phyloP scores from a whole-genome alignment of 2,797 vertebrate species.

The Pseudomugil gertrudae region DNA sequence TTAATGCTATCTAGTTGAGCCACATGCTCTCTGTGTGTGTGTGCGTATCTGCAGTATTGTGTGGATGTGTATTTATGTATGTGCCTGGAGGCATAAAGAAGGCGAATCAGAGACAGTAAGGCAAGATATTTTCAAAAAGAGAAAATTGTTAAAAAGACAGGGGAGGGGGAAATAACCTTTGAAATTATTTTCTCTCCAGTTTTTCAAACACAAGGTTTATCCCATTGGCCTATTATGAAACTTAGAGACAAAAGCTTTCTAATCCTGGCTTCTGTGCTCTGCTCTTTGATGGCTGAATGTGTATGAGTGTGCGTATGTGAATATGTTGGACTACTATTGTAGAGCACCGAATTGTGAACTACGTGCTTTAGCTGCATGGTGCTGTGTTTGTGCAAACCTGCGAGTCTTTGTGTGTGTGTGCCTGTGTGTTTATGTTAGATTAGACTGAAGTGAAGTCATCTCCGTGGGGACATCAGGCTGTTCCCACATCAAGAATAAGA shows the following conservation, averaged over 20 bases:
- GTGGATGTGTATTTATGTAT: constrained; percentile 18
- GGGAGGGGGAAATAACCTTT: constrained; percentile 34
- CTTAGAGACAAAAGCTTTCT: constrained; percentile 66
- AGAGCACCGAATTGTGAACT: not conserved
- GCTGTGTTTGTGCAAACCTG: constrained; percentile 12
- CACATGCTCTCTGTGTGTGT: constrained; percentile 7
- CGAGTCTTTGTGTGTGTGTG: constrained; percentile 21
- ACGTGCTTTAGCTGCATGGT: not conserved
- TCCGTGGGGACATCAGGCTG: constrained; percentile 41
- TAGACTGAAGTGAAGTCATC: constrained; percentile 51
- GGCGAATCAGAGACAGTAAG: constrained; percentile 12
- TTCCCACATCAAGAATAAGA: constrained; percentile 52
- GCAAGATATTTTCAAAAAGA: constrained; percentile 6
- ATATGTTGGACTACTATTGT: constrained; percentile 9
- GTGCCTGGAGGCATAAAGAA: constrained; percentile 6
- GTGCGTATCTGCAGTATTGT: constrained; percentile 11
- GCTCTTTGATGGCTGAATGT: constrained; percentile 56
- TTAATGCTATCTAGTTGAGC: constrained; percentile 37
- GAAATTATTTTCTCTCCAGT: constrained; percentile 41
- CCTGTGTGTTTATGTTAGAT: constrained; percentile 52
- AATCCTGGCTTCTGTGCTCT: constrained; percentile 55
- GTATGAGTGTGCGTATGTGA: constrained; percentile 6
- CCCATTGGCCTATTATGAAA: constrained; percentile 60
- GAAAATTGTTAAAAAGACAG: constrained; percentile 16
- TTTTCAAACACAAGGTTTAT: constrained; percentile 54